These are phyloP conservation scores for Drosophila nr. perissopoda DNA, from an alignment of 2,888 invertebrate species.

Conservation along the genomic window DNA sequence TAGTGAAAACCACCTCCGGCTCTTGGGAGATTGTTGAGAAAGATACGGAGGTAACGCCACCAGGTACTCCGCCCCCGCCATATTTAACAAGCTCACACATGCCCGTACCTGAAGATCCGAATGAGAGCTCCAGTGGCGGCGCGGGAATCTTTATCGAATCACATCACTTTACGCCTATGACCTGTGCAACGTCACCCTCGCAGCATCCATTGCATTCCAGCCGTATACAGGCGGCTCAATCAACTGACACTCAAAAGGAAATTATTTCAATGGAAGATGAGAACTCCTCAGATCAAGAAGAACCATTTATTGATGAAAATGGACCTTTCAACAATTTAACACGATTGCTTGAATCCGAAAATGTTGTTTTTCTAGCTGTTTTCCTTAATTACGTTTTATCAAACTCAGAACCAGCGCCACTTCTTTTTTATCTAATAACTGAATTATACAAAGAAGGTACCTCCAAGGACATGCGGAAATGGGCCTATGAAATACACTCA, in stretches of 20 bases:
- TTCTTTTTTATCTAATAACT: slow-evolving; percentile 93
- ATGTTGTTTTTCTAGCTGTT: slow-evolving; percentile 94
- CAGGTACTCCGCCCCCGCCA: slow-evolving; percentile 95
- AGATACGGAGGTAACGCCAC: slow-evolving; percentile 87
- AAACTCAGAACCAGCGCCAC: slow-evolving; percentile 91
- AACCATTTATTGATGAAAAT: slow-evolving; percentile 91
- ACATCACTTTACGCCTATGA: slow-evolving; percentile 79
- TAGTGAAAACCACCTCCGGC: slow-evolving; percentile 84
- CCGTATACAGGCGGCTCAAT: slow-evolving; percentile 83
- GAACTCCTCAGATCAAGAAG: slow-evolving; percentile 94
- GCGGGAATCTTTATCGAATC: slow-evolving; percentile 76
- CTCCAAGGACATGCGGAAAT: slow-evolving; percentile 96
- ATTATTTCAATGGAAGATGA: slow-evolving; percentile 99
- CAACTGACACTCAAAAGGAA: slow-evolving; percentile 87
- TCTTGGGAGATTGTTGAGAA: slow-evolving; percentile 85
- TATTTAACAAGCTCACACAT: slow-evolving; percentile 86
- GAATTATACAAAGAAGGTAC: slow-evolving; percentile 94
- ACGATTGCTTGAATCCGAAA: slow-evolving; percentile 92
- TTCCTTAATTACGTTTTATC: slow-evolving; percentile 96
- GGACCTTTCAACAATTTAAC: slow-evolving; percentile 95
- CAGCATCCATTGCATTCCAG: slow-evolving; percentile 73
- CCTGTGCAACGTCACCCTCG: slow-evolving; percentile 65
- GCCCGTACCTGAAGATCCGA: slow-evolving; percentile 74
- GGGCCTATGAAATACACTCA: slow-evolving; percentile 99
- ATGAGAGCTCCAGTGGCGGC: slow-evolving; percentile 55